Evolutionary conservation across 2,113 vertebrate genomes (phyloP).

Genomic region (Shinisaurus crocodilurus): DNA sequence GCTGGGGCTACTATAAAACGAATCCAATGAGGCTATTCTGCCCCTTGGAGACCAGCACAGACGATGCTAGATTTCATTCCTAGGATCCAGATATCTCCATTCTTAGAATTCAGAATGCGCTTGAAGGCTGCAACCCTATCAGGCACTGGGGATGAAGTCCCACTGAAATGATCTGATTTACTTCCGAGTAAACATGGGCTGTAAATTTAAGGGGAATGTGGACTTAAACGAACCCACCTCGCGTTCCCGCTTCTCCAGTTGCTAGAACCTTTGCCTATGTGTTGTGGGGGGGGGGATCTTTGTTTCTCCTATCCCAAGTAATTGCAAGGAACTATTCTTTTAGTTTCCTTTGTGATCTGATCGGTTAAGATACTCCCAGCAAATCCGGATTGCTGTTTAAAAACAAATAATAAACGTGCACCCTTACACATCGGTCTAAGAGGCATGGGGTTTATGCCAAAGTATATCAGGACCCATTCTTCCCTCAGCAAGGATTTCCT

Average conservation of each 20-base stretch:
- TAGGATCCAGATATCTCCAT: neutral
- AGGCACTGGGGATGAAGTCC: neutral
- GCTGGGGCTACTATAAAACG: constrained; percentile 24
- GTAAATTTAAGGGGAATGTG: neutral
- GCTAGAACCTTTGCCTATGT: neutral
- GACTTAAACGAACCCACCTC: neutral
- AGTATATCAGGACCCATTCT: neutral
- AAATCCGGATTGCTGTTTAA: constrained; percentile 29
- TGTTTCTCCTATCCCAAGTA: constrained; percentile 31
- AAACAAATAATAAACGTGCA: neutral
- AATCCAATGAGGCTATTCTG: constrained; percentile 29
- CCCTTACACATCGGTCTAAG: constrained; percentile 45
- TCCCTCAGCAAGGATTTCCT: constrained; percentile 13
- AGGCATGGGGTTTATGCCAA: constrained; percentile 48
- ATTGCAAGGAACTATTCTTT: constrained; percentile 53
- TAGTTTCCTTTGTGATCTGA: constrained; percentile 44
- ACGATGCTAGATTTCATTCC: neutral
- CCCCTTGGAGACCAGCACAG: neutral
- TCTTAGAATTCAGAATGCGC: neutral
- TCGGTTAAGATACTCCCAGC: constrained; percentile 14
- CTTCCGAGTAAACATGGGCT: neutral
- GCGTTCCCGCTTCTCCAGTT: too few relatives aligned
- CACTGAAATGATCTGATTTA: neutral
- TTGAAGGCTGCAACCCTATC: neutral
- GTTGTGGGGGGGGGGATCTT: neutral